Evolutionary conservation across 2,888 invertebrate species (phyloP).

Genomic region (Agonopterix subpropinquella): DNA sequence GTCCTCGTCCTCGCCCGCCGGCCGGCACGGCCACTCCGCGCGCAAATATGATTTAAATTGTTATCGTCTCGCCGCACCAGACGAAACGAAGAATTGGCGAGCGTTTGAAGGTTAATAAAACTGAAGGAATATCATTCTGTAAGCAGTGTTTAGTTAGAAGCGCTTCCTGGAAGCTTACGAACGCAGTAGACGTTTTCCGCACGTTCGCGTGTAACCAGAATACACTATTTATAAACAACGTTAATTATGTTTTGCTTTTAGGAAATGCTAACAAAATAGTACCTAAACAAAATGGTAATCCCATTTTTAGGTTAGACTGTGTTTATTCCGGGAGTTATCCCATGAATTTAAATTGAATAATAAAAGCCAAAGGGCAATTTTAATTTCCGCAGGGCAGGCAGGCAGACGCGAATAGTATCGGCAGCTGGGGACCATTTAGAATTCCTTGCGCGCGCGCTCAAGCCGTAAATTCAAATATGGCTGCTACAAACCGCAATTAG

Average conservation of each 20-base stretch:
- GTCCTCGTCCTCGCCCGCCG: not conserved
- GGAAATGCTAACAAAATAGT: not conserved
- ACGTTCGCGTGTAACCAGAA: conserved; percentile 32
- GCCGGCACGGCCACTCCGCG: conserved; percentile 21
- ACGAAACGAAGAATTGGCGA: conserved; percentile 41
- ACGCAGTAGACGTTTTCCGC: conserved; percentile 39
- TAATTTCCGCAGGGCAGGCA: conserved; percentile 30
- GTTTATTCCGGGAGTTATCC: not conserved
- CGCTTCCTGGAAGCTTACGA: conserved; percentile 47
- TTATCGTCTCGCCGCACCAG: conserved; percentile 39
- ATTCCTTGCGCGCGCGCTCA: conserved; percentile 49
- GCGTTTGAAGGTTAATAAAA: conserved; percentile 59
- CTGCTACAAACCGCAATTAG: conserved; percentile 63
- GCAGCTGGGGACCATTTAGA: conserved; percentile 47
- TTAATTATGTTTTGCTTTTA: conserved; percentile 1
- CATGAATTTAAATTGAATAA: not conserved
- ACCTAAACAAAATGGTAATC: not conserved
- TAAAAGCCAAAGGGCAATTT: conserved; percentile 18
- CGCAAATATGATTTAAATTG: conserved; percentile 44
- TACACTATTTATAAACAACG: conserved; percentile 34
- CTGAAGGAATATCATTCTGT: conserved; percentile 31
- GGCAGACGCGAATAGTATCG: conserved; percentile 33
- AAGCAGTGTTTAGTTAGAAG: conserved; percentile 29
- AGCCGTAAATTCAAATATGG: conserved; percentile 60
- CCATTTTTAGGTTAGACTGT: not conserved